phyloP scores from a whole-genome alignment of 2,888 invertebrate species.

The Cactoblastis cactorum region DNA sequence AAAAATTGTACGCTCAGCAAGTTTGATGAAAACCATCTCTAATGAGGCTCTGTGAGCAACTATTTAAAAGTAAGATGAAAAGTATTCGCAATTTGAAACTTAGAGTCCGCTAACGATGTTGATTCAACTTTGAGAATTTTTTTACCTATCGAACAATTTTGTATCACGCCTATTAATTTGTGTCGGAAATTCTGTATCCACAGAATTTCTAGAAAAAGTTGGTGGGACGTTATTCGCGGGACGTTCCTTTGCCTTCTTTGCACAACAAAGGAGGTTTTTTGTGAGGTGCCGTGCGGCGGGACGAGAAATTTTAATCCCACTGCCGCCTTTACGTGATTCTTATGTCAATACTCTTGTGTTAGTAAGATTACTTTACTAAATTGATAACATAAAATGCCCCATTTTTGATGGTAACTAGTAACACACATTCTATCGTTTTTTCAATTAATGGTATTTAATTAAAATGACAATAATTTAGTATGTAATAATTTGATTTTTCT shows the following conservation, averaged over 20 bases:
- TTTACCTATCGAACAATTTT: constrained; percentile 26
- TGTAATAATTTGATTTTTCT: too few relatives aligned
- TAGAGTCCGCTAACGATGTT: constrained; percentile 17
- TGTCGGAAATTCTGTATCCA: constrained; percentile 37
- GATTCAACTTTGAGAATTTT: constrained; percentile 15
- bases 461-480: too few relatives aligned
- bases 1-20: constrained; percentile 1
- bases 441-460: too few relatives aligned
- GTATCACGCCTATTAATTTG: constrained; percentile 20
- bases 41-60: constrained; percentile 10
- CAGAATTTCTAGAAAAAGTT: constrained; percentile 49
- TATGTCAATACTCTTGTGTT: constrained; percentile 33
- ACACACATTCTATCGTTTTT: too few relatives aligned
- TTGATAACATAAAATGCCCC: too few relatives aligned
- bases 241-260: constrained; percentile 40
- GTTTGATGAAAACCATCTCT: constrained; percentile 10
- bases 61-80: constrained; percentile 10
- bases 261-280: constrained; percentile 50
- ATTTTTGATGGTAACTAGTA: too few relatives aligned
- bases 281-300: constrained; percentile 32
- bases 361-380: background rate
- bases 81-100: constrained; percentile 9
- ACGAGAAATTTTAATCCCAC: constrained; percentile 44
- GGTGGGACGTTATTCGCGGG: constrained; percentile 37
- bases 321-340: constrained; percentile 42